Conservation (phyloP, 2,888 invertebrate species). For the Alsophila aescularia region DNA sequence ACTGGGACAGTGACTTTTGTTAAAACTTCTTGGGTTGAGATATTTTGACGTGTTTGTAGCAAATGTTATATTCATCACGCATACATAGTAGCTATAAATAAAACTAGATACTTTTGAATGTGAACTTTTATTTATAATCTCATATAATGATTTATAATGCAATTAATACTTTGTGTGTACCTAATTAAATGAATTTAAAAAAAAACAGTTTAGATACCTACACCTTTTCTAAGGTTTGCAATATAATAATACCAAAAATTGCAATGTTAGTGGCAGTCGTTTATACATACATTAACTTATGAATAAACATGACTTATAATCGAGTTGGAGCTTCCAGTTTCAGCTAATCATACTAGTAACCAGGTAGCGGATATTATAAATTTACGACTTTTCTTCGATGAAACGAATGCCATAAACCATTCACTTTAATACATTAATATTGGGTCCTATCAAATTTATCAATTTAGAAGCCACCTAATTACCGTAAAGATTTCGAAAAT, state of each 20-base stretch:
- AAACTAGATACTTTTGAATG: too few species aligned
- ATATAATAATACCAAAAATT: too few species aligned
- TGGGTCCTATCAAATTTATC: conserved; percentile 23
- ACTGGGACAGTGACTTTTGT: conserved; percentile 10
- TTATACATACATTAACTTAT: background rate
- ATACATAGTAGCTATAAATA: too few species aligned
- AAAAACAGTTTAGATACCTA: too few species aligned
- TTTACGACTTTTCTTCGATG: conserved; percentile 15
- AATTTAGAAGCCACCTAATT: conserved; percentile 29
- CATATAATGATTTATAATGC: too few species aligned
- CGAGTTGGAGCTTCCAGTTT: background rate
- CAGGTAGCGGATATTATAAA: conserved; percentile 5
- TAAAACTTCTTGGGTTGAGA: conserved; percentile 2
- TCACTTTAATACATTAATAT: conserved; percentile 25
- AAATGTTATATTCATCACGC: background rate
- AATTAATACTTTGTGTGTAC: too few species aligned
- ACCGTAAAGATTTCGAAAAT: conserved; percentile 25
- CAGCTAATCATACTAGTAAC: conserved; percentile 5
- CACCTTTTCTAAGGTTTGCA: too few species aligned
- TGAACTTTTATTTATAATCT: too few species aligned
- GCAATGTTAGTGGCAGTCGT: too few species aligned
- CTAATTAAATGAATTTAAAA: too few species aligned
- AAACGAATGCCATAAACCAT: conserved; percentile 15
- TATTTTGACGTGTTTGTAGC: conserved; percentile 16
- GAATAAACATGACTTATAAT: conserved; percentile 10